Evolutionary conservation across 2,888 invertebrate genomes (phyloP), one percentile per base, ranked within the genome.

Genomic region (Acleris emargana): DNA sequence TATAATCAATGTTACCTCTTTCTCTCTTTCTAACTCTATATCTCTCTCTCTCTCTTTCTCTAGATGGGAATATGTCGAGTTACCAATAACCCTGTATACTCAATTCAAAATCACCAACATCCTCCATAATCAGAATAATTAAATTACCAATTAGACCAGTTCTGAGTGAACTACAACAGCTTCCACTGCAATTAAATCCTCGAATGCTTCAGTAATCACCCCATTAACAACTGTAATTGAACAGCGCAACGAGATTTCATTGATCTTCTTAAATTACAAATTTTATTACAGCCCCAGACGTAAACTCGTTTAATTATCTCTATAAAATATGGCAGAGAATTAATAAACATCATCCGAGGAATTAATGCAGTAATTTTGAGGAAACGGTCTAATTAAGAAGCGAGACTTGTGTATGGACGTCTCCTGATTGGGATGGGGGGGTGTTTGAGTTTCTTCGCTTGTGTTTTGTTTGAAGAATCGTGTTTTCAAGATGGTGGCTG

Each of bases 331-430:
- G 61, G 60, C 55, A 43, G 55, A 1, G 61, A 61, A 66, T 76
- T 77, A 79, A 80, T 82, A 83, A 83, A 80, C 80, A 82, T 76
- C 75, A 75, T 72, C 64, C 63, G 67, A 72, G 73, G 76, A 80
- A 77, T 82, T 81, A 81, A 78, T 79, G 80, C 78, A 76, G 81
- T 78, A 83, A 83, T 82, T 82, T 76, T 71, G 73, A 61, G 47
- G 53, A 58, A 62, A 67, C 47, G 52, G 42, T 49, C 51, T 68
- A 62, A 68, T 68, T 62, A 68, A 45, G 60, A 49, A 28, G 38
- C 22, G 32, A 47, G 32, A 55, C 45, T 57, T 57, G 57, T 55
- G 43, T 64, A 64, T 64, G 59, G 59, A 64, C 22, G 59, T n/a
- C 28, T 43, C 54, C 50, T 64, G 64, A 64, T 64, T 60, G 55